Percentiles rank a stretch among this genome's conserved stretches.
Evolutionary conservation across 2,888 invertebrate genomes (phyloP).

Genomic region (Acanthosepion lycidas): DNA sequence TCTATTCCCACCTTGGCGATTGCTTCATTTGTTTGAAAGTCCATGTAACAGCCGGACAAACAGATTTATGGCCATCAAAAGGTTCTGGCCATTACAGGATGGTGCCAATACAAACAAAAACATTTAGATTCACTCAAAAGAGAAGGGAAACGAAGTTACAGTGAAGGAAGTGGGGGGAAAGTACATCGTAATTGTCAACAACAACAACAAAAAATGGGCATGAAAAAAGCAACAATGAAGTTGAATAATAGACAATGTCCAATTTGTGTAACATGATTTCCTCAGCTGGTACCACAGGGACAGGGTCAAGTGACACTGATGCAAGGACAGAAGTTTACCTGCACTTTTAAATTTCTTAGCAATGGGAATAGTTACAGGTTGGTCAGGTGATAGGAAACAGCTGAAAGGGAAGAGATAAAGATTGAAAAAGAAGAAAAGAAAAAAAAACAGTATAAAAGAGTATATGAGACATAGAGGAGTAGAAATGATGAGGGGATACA

Average conservation of each 20-base stretch:
- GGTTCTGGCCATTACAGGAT: conserved; percentile 7
- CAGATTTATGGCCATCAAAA: not conserved
- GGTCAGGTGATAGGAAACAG: not conserved
- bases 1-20: no score
- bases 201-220: not conserved
- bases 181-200: not conserved
- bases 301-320: not conserved
- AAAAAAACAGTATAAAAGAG: not conserved
- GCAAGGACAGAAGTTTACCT: not conserved
- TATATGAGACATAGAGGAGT: not conserved
- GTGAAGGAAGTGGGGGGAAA: not conserved
- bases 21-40: conserved; percentile 33
- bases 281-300: not conserved
- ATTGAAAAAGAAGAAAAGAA: not conserved
- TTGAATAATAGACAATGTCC: not conserved
- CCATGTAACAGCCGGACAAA: conserved; percentile 33
- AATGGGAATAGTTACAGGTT: not conserved
- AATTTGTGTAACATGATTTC: not conserved
- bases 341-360: not conserved
- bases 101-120: not conserved
- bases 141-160: no score
- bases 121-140: not conserved
- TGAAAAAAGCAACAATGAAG: not conserved
- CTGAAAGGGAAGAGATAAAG: not conserved
- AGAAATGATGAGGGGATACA: not conserved